These are phyloP conservation scores for Huso huso DNA, from an alignment of 2,797 vertebrate species.

Conservation along the genomic window DNA sequence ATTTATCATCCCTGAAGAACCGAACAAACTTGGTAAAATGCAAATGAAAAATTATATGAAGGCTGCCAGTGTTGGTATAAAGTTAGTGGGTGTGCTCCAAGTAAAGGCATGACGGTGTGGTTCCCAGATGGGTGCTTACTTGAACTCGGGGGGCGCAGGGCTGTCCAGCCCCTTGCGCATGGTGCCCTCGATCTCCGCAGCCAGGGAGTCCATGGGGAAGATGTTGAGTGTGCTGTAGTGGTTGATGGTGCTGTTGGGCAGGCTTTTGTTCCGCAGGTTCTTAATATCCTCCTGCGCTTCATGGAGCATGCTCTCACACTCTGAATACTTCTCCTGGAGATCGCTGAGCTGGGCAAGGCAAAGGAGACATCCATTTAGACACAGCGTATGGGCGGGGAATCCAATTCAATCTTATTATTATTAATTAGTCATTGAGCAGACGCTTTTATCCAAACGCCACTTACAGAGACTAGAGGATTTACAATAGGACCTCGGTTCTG, in stretches of 20 bases:
- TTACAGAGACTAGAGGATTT: no score
- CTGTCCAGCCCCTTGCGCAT: conserved; percentile 73
- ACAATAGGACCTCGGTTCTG: no score
- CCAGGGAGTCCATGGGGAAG: conserved; percentile 76
- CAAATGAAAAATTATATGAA: background rate
- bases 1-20: background rate
- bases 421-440: no score
- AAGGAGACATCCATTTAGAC: background rate
- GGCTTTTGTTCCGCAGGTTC: conserved; percentile 64
- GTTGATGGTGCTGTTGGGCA: conserved; percentile 72
- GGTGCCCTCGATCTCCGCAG: conserved; percentile 77
- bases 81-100: background rate
- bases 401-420: no score
- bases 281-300: conserved; percentile 77
- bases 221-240: conserved; percentile 61
- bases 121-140: conserved; percentile 21
- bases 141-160: conserved; percentile 48
- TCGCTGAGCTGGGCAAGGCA: conserved; percentile 61
- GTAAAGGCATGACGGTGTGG: background rate
- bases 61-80: background rate
- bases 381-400: background rate
- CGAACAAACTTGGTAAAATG: no score
- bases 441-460: no score
- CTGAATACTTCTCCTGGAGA: conserved; percentile 67
- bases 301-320: conserved; percentile 70